These are phyloP conservation scores for Leucoptera coffeella DNA, from an alignment of 2,888 invertebrate species.

Conservation along the genomic window DNA sequence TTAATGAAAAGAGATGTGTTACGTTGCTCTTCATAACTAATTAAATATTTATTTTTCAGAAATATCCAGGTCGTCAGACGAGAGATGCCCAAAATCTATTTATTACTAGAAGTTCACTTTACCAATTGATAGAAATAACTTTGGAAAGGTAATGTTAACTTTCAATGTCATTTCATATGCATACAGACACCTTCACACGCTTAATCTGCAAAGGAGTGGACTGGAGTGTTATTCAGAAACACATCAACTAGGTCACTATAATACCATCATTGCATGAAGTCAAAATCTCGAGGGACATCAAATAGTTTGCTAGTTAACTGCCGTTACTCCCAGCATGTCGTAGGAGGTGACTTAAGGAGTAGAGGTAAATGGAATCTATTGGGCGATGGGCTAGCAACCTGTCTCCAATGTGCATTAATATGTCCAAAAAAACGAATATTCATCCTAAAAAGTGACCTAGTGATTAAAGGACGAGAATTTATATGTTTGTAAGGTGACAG, in stretches of 20 bases:
- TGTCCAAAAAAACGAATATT: too few relatives aligned
- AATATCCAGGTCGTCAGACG: conserved; percentile 14
- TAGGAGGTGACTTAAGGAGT: too few relatives aligned
- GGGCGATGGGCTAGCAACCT: not conserved
- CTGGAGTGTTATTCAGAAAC: not conserved
- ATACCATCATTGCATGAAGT: not conserved
- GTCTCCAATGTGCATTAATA: too few relatives aligned
- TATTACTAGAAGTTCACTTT: conserved; percentile 26
- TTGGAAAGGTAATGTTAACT: conserved; percentile 28
- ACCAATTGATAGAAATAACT: conserved; percentile 34
- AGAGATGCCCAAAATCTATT: conserved; percentile 11
- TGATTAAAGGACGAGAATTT: too few relatives aligned
- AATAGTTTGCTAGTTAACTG: too few relatives aligned
- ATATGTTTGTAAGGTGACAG: too few relatives aligned
- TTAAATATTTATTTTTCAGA: conserved; percentile 13
- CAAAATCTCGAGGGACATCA: not conserved
- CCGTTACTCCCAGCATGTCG: too few relatives aligned
- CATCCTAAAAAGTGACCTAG: too few relatives aligned
- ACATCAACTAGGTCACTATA: not conserved
- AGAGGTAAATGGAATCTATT: too few relatives aligned
- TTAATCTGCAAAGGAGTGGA: not conserved
- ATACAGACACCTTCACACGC: not conserved
- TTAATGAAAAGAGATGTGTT: not conserved
- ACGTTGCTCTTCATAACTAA: not conserved
- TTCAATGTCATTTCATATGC: not conserved